These are phyloP conservation scores for Cheilosia impressa DNA, from an alignment of 2,888 invertebrate species.

Conservation along the genomic window DNA sequence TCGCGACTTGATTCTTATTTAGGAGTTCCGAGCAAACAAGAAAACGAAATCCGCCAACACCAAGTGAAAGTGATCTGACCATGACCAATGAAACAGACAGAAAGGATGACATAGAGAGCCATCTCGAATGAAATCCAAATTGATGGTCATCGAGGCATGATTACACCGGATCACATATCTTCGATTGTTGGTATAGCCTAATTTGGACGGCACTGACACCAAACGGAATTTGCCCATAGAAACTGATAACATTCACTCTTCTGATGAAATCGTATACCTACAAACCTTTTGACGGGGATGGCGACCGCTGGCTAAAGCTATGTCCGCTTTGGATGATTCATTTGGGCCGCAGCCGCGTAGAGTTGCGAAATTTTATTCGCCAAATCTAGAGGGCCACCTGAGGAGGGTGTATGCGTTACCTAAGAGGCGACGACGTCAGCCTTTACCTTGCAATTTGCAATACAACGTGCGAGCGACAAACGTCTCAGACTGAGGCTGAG, in stretches of 20 bases:
- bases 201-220: slow-evolving; percentile 9
- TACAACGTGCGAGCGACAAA: slow-evolving; percentile 62
- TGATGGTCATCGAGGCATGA: slow-evolving; percentile 43
- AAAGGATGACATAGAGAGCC: slow-evolving; percentile 39
- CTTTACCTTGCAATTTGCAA: slow-evolving; percentile 69
- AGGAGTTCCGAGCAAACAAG: slow-evolving; percentile 29
- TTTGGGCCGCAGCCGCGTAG: slow-evolving; percentile 34
- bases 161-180: slow-evolving; percentile 53
- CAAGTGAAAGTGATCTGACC: slow-evolving; percentile 74
- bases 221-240: slow-evolving; percentile 18
- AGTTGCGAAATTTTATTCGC: slow-evolving; percentile 56
- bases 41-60: slow-evolving; percentile 70
- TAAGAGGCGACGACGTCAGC: slow-evolving; percentile 66
- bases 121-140: slow-evolving; percentile 45
- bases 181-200: slow-evolving; percentile 20
- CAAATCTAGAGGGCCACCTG: slow-evolving; percentile 49
- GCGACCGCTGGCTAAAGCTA: not conserved
- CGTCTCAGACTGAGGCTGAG: slow-evolving; percentile 29
- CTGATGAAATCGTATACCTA: slow-evolving; percentile 52
- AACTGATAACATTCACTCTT: slow-evolving; percentile 31
- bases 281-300: slow-evolving; percentile 10
- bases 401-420: slow-evolving; percentile 39
- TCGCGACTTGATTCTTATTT: slow-evolving; percentile 26
- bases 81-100: slow-evolving; percentile 38
- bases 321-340: slow-evolving; percentile 67